Conservation (phyloP, 2,888 invertebrate species). For the Margaritifera margaritifera region DNA sequence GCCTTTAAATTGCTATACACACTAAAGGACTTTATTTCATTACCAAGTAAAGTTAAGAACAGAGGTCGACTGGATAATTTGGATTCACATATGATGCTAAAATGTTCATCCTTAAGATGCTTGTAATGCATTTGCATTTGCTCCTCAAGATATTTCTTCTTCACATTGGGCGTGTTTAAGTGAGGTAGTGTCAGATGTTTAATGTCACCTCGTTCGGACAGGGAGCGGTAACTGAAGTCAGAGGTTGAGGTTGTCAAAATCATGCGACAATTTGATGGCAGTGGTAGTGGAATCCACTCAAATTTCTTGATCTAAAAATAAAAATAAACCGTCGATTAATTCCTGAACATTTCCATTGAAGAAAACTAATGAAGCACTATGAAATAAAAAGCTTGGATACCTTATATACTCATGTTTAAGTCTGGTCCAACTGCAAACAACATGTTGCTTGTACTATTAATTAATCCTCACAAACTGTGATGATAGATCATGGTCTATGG, state of each 20-base stretch:
- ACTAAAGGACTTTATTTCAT: constrained; percentile 55
- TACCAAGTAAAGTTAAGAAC: constrained; percentile 56
- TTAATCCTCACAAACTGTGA: too few relatives aligned
- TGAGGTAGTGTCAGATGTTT: constrained; percentile 40
- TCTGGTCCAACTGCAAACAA: too few relatives aligned
- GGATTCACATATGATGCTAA: constrained; percentile 45
- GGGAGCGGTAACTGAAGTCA: constrained; percentile 56
- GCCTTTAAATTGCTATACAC: constrained; percentile 50
- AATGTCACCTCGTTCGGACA: constrained; percentile 56
- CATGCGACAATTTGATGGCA: constrained; percentile 65
- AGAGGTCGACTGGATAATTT: constrained; percentile 54
- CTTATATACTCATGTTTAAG: too few relatives aligned
- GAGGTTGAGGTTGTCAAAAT: constrained; percentile 62
- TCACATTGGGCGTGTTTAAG: constrained; percentile 37
- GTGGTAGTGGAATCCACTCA: constrained; percentile 63
- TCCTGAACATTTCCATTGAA: not conserved
- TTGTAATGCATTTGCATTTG: constrained; percentile 49
- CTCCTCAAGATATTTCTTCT: constrained; percentile 47
- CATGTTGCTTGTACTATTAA: too few relatives aligned
- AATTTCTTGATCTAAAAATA: constrained; percentile 63
- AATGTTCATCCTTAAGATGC: constrained; percentile 38
- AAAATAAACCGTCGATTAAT: not conserved
- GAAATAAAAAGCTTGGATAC: too few relatives aligned
- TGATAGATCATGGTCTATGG: too few relatives aligned
- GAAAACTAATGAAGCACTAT: not conserved